A percentile compares a stretch with the other conserved stretches of the same genome.
Conservation (phyloP, 2,113 vertebrate species). For the Oxygymnocypris stewartii region DNA sequence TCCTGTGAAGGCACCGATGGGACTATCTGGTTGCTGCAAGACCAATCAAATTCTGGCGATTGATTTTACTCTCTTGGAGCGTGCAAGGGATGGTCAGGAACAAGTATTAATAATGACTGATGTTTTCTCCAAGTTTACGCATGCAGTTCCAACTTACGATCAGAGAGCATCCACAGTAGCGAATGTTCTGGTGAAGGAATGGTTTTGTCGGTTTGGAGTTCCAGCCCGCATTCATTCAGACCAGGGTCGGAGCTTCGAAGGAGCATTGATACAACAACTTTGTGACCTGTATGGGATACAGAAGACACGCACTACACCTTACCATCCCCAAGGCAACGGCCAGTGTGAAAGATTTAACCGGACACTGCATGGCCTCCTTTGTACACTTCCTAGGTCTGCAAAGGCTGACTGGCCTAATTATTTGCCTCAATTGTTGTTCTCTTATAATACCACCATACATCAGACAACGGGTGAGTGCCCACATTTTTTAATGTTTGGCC, state of each 20-base stretch:
- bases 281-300: not conserved
- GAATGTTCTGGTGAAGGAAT: not conserved
- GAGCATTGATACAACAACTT: not conserved
- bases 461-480: conserved; percentile 1
- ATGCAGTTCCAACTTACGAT: not conserved
- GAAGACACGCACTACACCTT: conserved; percentile 6
- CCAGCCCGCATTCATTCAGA: not conserved
- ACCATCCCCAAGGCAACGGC: not conserved
- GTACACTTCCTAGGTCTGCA: no score
- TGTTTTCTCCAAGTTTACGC: no score
- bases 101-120: no score
- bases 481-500: conserved; percentile 40
- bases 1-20: not conserved
- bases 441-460: no score
- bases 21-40: not conserved
- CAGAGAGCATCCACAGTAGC: not conserved
- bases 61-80: not conserved
- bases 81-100: not conserved
- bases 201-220: no score
- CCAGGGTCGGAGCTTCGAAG: not conserved
- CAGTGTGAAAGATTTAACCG: no score
- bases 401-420: no score
- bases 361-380: no score
- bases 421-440: no score
- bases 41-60: not conserved